Percentiles rank a stretch among this genome's conserved stretches.
phyloP scores from a whole-genome alignment of 2,797 vertebrate species.

The Acanthurus leucopareius region DNA sequence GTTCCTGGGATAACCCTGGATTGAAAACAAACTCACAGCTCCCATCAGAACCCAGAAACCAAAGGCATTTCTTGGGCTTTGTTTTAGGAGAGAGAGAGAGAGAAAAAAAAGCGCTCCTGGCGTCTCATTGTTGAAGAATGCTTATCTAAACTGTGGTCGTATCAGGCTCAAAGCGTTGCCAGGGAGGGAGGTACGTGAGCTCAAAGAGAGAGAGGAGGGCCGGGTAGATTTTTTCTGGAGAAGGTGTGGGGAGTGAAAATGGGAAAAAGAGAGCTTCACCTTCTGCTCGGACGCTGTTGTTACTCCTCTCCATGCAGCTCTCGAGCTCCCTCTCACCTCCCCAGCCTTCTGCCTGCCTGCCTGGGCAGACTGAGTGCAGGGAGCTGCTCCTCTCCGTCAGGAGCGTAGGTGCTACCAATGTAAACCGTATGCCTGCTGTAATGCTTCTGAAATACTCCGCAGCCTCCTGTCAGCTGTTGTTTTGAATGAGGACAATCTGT shows the following conservation, averaged over 20 bases:
- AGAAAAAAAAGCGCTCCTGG: constrained; percentile 41
- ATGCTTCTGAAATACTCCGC: constrained; percentile 39
- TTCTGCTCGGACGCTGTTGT: constrained; percentile 27
- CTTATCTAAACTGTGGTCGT: constrained; percentile 81
- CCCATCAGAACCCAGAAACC: constrained; percentile 73
- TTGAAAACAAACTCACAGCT: constrained; percentile 84
- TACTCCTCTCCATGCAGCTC: constrained; percentile 26
- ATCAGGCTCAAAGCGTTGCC: constrained; percentile 72
- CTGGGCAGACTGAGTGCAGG: constrained; percentile 22
- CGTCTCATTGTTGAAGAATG: constrained; percentile 81
- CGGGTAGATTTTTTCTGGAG: constrained; percentile 33
- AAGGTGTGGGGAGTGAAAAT: constrained; percentile 62
- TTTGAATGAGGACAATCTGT: constrained; percentile 17
- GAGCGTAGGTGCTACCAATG: constrained; percentile 44
- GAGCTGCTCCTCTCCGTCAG: constrained; percentile 38
- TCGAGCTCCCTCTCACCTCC: constrained; percentile 37
- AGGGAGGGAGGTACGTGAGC: constrained; percentile 48
- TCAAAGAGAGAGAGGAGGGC: not conserved
- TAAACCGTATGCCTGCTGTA: constrained; percentile 47
- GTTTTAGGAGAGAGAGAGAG: constrained; percentile 49
- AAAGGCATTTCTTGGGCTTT: constrained; percentile 70
- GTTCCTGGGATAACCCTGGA: constrained; percentile 82
- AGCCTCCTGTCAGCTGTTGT: constrained; percentile 54
- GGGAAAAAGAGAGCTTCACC: constrained; percentile 44
- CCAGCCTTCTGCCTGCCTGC: constrained; percentile 8